Evolutionary conservation across 2,797 vertebrate genomes (phyloP).

Genomic region (Danio jaintianensis): DNA sequence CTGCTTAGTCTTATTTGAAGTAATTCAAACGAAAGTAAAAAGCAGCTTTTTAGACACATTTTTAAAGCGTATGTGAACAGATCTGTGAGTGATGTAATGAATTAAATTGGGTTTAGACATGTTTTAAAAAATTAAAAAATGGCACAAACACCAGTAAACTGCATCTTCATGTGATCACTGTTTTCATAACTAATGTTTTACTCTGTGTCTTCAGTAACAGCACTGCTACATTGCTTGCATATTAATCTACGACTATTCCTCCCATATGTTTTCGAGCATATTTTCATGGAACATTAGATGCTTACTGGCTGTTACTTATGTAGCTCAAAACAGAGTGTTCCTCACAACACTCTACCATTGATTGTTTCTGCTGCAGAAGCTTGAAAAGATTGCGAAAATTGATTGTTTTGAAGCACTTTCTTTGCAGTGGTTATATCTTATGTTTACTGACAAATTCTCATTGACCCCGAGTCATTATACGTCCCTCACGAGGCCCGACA

Average conservation of each 20-base stretch:
- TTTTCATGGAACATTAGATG: conserved; percentile 37
- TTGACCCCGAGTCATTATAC: conserved; percentile 58
- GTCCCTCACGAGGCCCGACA: conserved; percentile 48
- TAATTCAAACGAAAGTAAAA: too few relatives aligned
- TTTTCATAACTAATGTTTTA: too few relatives aligned
- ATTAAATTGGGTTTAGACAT: too few relatives aligned
- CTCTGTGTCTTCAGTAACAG: not conserved
- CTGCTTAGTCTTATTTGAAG: too few relatives aligned
- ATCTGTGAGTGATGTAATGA: too few relatives aligned
- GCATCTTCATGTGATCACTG: too few relatives aligned
- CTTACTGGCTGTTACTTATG: not conserved
- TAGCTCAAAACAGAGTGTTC: conserved; percentile 15
- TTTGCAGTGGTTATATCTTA: conserved; percentile 56
- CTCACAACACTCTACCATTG: not conserved
- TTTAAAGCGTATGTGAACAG: too few relatives aligned
- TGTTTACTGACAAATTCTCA: conserved; percentile 53
- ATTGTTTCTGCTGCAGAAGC: not conserved
- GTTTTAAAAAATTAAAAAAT: too few relatives aligned
- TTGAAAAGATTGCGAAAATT: conserved; percentile 7
- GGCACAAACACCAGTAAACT: too few relatives aligned
- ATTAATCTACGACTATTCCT: conserved; percentile 19
- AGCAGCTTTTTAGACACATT: too few relatives aligned
- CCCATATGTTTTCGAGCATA: conserved; percentile 35
- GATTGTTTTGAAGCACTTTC: not conserved
- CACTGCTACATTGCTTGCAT: conserved; percentile 23